phyloP scores from a whole-genome alignment of 1,140 invertebrate species.

The Batillaria attramentaria region DNA sequence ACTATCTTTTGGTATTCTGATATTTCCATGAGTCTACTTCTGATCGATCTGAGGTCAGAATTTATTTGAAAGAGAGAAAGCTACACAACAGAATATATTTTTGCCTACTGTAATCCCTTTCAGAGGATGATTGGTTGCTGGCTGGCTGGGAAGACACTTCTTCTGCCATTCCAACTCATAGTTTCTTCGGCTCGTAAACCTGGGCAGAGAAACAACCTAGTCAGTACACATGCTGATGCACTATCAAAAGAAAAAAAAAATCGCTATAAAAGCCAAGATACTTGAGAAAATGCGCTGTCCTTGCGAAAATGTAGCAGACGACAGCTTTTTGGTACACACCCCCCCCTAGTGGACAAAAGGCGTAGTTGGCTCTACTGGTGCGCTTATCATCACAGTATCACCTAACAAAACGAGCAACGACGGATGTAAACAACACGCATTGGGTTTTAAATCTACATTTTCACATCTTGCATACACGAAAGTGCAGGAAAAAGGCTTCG shows the following conservation, averaged over 20 bases:
- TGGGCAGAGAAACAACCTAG: conserved; percentile 41
- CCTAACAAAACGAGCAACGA: not conserved
- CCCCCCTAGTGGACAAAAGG: too few relatives aligned
- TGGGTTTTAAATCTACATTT: too few relatives aligned
- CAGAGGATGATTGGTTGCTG: conserved; percentile 74
- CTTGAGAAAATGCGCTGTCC: too few relatives aligned
- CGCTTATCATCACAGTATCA: not conserved
- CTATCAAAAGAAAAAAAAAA: not conserved
- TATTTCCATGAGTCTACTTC: too few relatives aligned
- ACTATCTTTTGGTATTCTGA: too few relatives aligned
- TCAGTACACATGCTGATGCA: not conserved
- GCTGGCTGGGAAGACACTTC: conserved; percentile 53
- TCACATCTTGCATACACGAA: too few relatives aligned
- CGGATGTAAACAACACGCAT: not conserved
- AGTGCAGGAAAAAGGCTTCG: conserved; percentile 27
- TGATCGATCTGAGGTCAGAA: too few relatives aligned
- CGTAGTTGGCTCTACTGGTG: too few relatives aligned
- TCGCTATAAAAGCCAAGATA: not conserved
- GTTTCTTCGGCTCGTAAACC: conserved; percentile 58
- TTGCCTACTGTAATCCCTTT: conserved; percentile 73
- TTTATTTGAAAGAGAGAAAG: not conserved
- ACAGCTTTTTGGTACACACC: not conserved
- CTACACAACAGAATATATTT: not conserved
- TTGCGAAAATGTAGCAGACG: conserved; percentile 8
- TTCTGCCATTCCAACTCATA: conserved; percentile 60